Conservation (phyloP, 2,888 invertebrate species). For the Limenitis camilla region DNA sequence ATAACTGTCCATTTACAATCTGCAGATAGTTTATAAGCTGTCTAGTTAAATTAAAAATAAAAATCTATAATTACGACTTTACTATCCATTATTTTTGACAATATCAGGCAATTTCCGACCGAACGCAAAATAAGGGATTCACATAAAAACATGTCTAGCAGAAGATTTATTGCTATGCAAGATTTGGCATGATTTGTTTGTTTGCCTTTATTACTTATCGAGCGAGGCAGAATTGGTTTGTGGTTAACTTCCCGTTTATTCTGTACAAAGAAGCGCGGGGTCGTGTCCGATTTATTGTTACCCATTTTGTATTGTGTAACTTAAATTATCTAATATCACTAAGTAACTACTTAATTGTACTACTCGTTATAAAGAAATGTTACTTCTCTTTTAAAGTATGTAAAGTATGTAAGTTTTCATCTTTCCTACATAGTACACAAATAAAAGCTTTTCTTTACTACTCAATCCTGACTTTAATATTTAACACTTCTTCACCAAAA, state of each 20-base stretch:
- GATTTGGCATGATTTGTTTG: slow-evolving; percentile 27
- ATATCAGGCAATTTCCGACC: slow-evolving; percentile 31
- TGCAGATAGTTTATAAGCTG: background rate
- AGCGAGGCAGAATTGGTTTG: slow-evolving; percentile 19
- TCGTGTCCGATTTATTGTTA: background rate
- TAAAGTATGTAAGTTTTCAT: no score
- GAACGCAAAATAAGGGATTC: slow-evolving; percentile 33
- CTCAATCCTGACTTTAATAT: no score
- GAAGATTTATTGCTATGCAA: slow-evolving; percentile 22
- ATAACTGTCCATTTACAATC: background rate
- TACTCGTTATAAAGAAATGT: no score
- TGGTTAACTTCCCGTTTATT: slow-evolving; percentile 11
- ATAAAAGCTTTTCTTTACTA: no score
- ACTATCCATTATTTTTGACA: slow-evolving; percentile 29
- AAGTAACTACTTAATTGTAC: background rate
- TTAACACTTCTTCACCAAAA: no score
- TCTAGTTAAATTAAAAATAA: no score
- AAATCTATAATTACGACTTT: slow-evolving; percentile 16
- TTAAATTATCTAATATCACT: background rate
- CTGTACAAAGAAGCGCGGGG: background rate
- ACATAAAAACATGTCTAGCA: slow-evolving; percentile 30
- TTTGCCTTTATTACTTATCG: slow-evolving; percentile 22
- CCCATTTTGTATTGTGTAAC: background rate
- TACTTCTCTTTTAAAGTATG: no score
- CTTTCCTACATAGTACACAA: no score